These are phyloP conservation scores for Lepilemur septentrionalis DNA, from an alignment of 2,797 vertebrate genomes.

Conservation along the genomic window DNA sequence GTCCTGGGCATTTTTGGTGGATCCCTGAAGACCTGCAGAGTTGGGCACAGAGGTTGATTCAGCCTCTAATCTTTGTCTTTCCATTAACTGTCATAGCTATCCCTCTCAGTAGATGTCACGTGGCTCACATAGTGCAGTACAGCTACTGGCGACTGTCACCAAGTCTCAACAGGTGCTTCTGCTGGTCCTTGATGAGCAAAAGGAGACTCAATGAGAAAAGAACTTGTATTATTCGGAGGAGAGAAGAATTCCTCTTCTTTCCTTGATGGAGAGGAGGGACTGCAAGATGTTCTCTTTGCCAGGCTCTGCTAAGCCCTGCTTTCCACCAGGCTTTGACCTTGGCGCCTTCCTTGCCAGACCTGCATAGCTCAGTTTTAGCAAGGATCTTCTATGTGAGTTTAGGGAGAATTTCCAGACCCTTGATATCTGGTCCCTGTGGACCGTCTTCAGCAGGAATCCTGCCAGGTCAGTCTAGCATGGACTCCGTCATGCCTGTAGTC, in stretches of 20 bases:
- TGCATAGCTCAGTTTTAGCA: not conserved
- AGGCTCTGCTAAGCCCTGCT: too few species aligned
- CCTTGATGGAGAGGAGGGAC: not conserved
- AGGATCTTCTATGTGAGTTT: not conserved
- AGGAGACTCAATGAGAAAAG: not conserved
- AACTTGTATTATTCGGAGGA: not conserved
- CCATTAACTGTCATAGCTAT: not conserved
- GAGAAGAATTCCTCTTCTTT: not conserved
- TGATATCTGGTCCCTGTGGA: not conserved
- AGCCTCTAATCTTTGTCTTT: not conserved
- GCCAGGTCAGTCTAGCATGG: not conserved
- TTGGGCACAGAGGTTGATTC: not conserved
- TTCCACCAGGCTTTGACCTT: not conserved
- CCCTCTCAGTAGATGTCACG: not conserved
- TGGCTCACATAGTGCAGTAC: not conserved
- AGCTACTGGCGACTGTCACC: not conserved
- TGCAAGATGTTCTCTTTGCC: not conserved
- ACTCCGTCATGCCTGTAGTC: rapidly evolving
- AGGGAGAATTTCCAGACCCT: rapidly evolving
- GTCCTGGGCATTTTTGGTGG: not conserved
- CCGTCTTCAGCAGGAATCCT: not conserved
- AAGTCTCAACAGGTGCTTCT: not conserved
- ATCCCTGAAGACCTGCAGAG: not conserved
- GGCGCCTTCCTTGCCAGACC: not conserved
- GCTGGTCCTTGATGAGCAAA: not conserved